These are phyloP conservation scores for Grammomys surdaster DNA, from an alignment of 2,113 vertebrate genomes.

Conservation along the genomic window DNA sequence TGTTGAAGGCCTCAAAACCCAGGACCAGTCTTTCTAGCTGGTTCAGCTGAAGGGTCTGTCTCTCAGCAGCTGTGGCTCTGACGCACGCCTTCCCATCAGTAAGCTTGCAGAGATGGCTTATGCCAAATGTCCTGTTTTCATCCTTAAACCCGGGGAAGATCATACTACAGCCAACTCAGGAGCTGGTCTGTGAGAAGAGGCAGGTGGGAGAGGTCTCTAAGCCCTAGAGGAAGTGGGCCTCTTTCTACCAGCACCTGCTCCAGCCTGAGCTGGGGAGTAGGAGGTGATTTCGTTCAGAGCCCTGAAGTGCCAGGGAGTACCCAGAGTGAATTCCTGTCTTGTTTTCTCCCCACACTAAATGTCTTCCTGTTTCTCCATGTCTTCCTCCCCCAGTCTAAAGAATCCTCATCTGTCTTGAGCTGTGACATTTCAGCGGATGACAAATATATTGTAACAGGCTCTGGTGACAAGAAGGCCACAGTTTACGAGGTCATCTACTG, in stretches of 20 bases:
- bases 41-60: neutral
- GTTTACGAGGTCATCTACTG: slow-evolving; percentile 99
- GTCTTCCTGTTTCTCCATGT: neutral
- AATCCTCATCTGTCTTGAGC: slow-evolving; percentile 97
- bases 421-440: slow-evolving; percentile 98
- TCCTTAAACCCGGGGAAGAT: neutral
- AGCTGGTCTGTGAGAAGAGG: neutral
- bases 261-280: fast-evolving
- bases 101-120: neutral
- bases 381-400: slow-evolving; percentile 92
- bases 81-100: neutral
- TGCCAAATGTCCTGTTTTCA: neutral
- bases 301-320: fast-evolving
- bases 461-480: slow-evolving; percentile 98
- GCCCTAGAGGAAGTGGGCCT: too few species aligned
- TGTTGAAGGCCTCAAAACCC: neutral
- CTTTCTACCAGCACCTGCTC: neutral
- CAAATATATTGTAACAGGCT: slow-evolving; percentile 98
- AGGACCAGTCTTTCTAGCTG: neutral
- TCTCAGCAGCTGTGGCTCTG: neutral
- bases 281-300: fast-evolving
- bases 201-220: neutral
- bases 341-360: neutral
- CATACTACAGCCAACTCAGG: neutral
- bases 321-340: neutral